phyloP scores from a whole-genome alignment of 2,113 vertebrate species.

The Rhabdomys dilectus region DNA sequence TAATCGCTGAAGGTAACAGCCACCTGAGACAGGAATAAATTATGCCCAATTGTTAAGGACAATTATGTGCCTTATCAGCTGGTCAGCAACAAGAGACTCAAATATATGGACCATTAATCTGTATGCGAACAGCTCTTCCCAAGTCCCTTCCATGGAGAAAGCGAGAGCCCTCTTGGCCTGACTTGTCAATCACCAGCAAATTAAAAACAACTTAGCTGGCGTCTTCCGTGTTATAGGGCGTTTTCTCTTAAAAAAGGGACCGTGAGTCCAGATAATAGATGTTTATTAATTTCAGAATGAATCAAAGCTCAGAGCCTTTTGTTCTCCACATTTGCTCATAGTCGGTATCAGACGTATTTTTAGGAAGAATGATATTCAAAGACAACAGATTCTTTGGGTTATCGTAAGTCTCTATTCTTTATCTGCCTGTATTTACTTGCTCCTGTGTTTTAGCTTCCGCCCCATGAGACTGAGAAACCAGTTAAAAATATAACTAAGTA shows the following conservation, averaged over 20 bases:
- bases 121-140: conserved; percentile 67
- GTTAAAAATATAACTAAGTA: conserved; percentile 53
- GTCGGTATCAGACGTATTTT: not conserved
- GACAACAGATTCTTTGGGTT: not conserved
- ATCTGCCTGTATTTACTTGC: conserved; percentile 8
- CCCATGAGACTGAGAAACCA: not conserved
- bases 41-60: conserved; percentile 75
- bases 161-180: conserved; percentile 50
- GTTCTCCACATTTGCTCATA: not conserved
- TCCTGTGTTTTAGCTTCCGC: conserved; percentile 23
- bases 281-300: conserved; percentile 36
- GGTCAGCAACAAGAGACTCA: conserved; percentile 76
- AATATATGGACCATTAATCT: conserved; percentile 82
- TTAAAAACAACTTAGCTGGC: conserved; percentile 66
- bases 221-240: conserved; percentile 33
- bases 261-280: conserved; percentile 51
- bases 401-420: conserved; percentile 2
- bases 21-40: conserved; percentile 78
- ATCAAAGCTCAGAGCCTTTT: not conserved
- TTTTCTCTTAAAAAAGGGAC: conserved; percentile 56
- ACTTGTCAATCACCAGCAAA: conserved; percentile 77
- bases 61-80: conserved; percentile 80
- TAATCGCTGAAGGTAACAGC: conserved; percentile 74
- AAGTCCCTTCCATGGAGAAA: conserved; percentile 64
- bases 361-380: not conserved